Percentiles rank a stretch among this genome's conserved stretches.
Evolutionary conservation across 35 echinoderm and acorn worm species (phyloP).

Genomic region (Eucidaris tribuloides): DNA sequence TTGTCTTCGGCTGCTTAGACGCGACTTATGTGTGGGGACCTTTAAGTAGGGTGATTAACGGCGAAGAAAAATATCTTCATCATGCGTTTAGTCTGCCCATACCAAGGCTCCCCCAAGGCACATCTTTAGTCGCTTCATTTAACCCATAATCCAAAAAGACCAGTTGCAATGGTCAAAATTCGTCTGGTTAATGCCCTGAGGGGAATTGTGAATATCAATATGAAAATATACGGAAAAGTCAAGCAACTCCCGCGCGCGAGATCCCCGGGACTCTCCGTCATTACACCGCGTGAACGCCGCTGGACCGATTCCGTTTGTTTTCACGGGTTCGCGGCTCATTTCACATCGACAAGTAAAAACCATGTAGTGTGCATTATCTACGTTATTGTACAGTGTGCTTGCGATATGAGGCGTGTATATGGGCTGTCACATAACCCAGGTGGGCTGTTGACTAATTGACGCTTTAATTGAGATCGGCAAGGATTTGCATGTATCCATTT

Average conservation of each 20-base stretch:
- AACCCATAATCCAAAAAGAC: slow-evolving; percentile 21
- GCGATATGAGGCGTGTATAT: slow-evolving; percentile 5
- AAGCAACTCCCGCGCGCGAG: no score
- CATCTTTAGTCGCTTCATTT: background rate
- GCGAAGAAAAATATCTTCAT: background rate
- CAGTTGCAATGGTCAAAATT: slow-evolving; percentile 33
- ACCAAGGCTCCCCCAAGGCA: background rate
- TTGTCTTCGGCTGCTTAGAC: background rate
- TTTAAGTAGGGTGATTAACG: background rate
- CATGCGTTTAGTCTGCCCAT: background rate
- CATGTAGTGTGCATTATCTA: slow-evolving; percentile 15
- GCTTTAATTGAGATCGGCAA: background rate
- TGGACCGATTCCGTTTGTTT: slow-evolving; percentile 20
- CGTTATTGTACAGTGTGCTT: slow-evolving; percentile 1
- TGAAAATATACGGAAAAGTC: background rate
- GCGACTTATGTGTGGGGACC: background rate
- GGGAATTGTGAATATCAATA: background rate
- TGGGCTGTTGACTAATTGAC: slow-evolving; percentile 4
- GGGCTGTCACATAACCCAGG: slow-evolving; percentile 24
- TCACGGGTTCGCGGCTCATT: slow-evolving; percentile 31
- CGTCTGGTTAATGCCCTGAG: slow-evolving; percentile 30
- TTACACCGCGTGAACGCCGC: slow-evolving; percentile 4
- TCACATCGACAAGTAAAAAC: slow-evolving; percentile 10
- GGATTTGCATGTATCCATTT: slow-evolving; percentile 17
- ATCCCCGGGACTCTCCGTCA: slow-evolving; percentile 2